These are phyloP conservation scores for Drosophila quadrilineata DNA, from an alignment of 1,140 invertebrate genomes.

Conservation along the genomic window DNA sequence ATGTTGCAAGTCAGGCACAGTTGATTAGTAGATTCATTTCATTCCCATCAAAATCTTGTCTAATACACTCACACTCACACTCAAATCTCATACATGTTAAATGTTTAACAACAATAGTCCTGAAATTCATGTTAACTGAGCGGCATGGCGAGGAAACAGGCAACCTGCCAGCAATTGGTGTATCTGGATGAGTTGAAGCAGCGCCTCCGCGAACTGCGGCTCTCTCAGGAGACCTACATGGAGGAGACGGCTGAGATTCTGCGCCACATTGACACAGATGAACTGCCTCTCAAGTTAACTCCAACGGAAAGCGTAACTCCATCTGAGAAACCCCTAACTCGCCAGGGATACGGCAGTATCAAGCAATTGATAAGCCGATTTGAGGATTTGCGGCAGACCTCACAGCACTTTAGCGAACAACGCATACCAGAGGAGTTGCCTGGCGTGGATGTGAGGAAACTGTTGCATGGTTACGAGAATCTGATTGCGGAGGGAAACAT, in stretches of 20 bases:
- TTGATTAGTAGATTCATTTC: background rate
- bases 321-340: background rate
- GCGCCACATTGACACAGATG: slow-evolving; percentile 32
- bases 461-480: slow-evolving; percentile 51
- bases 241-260: slow-evolving; percentile 53
- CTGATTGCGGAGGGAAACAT: slow-evolving; percentile 49
- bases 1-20: background rate
- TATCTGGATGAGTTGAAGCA: slow-evolving; percentile 62
- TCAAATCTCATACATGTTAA: slow-evolving; percentile 7
- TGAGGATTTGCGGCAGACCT: slow-evolving; percentile 55
- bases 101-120: background rate
- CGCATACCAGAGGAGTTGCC: slow-evolving; percentile 50
- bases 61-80: background rate
- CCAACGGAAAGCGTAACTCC: background rate
- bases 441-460: slow-evolving; percentile 52
- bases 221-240: slow-evolving; percentile 57
- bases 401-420: slow-evolving; percentile 42
- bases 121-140: slow-evolving; percentile 13
- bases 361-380: slow-evolving; percentile 53
- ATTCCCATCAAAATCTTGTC: background rate
- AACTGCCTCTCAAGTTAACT: too few relatives aligned
- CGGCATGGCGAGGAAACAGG: slow-evolving; percentile 25
- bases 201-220: slow-evolving; percentile 40
- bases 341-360: slow-evolving; percentile 25
- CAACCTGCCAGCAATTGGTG: slow-evolving; percentile 49